These are phyloP conservation scores for Propithecus deckenii DNA, from an alignment of 2,797 vertebrate species.

Conservation along the genomic window DNA sequence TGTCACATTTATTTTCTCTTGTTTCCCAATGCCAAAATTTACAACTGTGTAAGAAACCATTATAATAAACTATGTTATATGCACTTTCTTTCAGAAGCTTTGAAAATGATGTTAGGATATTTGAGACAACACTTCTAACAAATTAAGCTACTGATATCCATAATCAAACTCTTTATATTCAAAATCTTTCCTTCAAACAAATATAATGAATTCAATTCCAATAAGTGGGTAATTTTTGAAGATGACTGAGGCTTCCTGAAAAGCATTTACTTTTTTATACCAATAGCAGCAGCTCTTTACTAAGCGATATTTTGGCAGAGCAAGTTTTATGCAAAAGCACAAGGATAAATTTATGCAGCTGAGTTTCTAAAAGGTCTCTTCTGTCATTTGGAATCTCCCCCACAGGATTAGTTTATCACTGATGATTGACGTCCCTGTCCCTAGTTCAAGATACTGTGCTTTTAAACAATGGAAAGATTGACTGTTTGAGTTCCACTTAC, in stretches of 20 bases:
- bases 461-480: neutral
- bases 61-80: neutral
- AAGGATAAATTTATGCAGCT: too few relatives aligned
- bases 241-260: neutral
- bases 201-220: too few relatives aligned
- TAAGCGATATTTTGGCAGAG: neutral
- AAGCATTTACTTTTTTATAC: neutral
- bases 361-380: neutral
- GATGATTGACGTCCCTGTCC: neutral
- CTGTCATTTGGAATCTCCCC: neutral
- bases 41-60: constrained; percentile 33
- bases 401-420: neutral
- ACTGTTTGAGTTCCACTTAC: neutral
- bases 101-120: neutral
- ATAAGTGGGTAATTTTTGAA: neutral
- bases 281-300: neutral
- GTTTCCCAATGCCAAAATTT: constrained; percentile 87
- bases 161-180: neutral
- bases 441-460: neutral
- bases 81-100: neutral
- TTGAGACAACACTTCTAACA: neutral
- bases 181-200: neutral
- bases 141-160: neutral
- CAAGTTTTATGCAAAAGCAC: neutral
- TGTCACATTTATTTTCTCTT: constrained; percentile 72